Conservation (phyloP, 2,113 vertebrate species). For the Rhipidura dahli region DNA sequence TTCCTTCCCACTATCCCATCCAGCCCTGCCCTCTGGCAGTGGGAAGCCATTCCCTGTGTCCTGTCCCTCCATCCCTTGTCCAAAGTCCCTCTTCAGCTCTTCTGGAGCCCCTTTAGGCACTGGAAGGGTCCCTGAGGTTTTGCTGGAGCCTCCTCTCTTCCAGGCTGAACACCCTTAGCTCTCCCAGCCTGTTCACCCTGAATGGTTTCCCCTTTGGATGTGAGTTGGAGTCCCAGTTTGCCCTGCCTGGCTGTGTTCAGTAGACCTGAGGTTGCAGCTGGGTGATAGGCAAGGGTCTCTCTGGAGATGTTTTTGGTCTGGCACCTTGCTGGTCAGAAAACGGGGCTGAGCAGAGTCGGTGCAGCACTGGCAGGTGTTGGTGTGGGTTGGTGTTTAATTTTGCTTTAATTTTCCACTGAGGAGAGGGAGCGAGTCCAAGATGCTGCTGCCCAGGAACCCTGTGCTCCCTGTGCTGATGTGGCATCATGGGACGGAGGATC, state of each 20-base stretch:
- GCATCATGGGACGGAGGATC: not conserved
- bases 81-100: not conserved
- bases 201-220: not conserved
- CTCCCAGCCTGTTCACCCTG: not conserved
- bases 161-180: not conserved
- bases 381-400: not conserved
- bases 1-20: not conserved
- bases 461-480: not conserved
- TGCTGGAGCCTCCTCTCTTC: not conserved
- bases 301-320: not conserved
- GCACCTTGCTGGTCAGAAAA: not conserved
- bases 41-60: not conserved
- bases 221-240: not conserved
- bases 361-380: not conserved
- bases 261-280: not conserved
- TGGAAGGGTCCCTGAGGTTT: not conserved
- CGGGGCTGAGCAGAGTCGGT: rapidly evolving
- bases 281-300: not conserved
- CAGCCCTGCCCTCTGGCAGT: not conserved
- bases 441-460: not conserved
- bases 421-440: not conserved
- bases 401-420: not conserved
- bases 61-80: not conserved
- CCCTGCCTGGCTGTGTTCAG: not conserved
- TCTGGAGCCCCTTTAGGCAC: not conserved